phyloP scores from a whole-genome alignment of 1,140 invertebrate species.

The Panagrolaimus sp. region DNA sequence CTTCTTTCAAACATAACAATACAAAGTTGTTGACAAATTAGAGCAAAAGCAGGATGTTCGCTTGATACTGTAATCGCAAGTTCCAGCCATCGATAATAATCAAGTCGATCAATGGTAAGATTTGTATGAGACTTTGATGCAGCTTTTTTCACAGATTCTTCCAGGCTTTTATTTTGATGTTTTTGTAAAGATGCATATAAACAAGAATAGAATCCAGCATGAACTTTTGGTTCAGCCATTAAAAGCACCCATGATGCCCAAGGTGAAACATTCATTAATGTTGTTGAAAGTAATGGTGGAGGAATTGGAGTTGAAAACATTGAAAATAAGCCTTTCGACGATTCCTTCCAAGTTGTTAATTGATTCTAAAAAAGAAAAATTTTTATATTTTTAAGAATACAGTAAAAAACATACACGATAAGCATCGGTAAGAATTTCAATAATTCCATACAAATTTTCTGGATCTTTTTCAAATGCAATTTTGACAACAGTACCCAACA shows the following conservation, averaged over 20 bases:
- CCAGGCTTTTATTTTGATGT: conserved; percentile 31
- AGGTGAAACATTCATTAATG: conserved; percentile 24
- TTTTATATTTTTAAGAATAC: neutral
- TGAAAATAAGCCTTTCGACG: conserved; percentile 30
- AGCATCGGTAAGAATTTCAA: conserved; percentile 28
- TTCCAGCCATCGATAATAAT: conserved; percentile 40
- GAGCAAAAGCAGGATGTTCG: conserved; percentile 30
- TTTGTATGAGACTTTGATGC: conserved; percentile 28
- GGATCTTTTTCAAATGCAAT: conserved; percentile 32
- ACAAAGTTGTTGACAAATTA: conserved; percentile 35
- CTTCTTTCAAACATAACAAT: conserved; percentile 29
- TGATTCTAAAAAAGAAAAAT: conserved; percentile 24
- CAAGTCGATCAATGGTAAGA: conserved; percentile 28
- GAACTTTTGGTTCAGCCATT: conserved; percentile 26
- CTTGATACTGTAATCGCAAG: conserved; percentile 14
- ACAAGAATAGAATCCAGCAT: conserved; percentile 21
- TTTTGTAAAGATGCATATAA: conserved; percentile 23
- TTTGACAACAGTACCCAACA: conserved; percentile 29
- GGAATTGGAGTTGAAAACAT: conserved; percentile 37
- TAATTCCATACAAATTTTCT: conserved; percentile 22
- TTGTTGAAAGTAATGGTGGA: conserved; percentile 28
- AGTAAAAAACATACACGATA: conserved; percentile 18
- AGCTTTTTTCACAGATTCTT: conserved; percentile 38
- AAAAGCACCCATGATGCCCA: conserved; percentile 40
- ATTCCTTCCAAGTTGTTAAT: conserved; percentile 34